phyloP scores from a whole-genome alignment of 1,140 invertebrate genomes.

The Pantala flavescens region DNA sequence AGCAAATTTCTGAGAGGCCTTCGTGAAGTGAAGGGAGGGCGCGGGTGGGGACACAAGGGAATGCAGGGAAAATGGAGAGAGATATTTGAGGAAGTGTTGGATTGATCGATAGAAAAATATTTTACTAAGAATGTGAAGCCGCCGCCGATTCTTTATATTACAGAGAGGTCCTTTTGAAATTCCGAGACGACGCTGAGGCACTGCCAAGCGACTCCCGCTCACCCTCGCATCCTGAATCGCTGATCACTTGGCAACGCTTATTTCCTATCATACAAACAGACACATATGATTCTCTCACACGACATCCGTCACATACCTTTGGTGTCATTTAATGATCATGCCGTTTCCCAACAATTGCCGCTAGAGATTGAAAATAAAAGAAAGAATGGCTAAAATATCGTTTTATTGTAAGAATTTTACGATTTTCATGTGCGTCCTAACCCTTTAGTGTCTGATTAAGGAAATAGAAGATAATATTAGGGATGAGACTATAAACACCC shows the following conservation, averaged over 20 bases:
- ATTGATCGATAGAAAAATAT: neutral
- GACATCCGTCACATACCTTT: too few species aligned
- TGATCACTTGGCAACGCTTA: neutral
- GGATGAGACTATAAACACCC: too few species aligned
- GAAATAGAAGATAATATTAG: too few species aligned
- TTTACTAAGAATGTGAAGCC: neutral
- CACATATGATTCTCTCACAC: too few species aligned
- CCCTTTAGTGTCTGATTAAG: too few species aligned
- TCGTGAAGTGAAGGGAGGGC: neutral
- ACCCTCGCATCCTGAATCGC: neutral
- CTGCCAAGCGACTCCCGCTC: neutral
- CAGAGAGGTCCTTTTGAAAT: neutral
- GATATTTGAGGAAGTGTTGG: neutral
- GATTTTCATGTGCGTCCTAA: too few species aligned
- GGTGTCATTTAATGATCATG: too few species aligned
- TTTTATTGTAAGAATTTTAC: too few species aligned
- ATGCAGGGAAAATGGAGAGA: neutral
- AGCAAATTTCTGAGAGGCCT: neutral
- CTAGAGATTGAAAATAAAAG: too few species aligned
- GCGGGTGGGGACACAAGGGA: neutral
- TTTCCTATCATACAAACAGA: neutral
- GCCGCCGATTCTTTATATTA: neutral
- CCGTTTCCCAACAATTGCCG: too few species aligned
- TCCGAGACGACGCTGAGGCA: constrained; percentile 1
- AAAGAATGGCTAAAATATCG: too few species aligned